A percentile compares a stretch with the other conserved stretches of the same genome.
Conservation (phyloP, 2,797 vertebrate species). For the Pampus argenteus region DNA sequence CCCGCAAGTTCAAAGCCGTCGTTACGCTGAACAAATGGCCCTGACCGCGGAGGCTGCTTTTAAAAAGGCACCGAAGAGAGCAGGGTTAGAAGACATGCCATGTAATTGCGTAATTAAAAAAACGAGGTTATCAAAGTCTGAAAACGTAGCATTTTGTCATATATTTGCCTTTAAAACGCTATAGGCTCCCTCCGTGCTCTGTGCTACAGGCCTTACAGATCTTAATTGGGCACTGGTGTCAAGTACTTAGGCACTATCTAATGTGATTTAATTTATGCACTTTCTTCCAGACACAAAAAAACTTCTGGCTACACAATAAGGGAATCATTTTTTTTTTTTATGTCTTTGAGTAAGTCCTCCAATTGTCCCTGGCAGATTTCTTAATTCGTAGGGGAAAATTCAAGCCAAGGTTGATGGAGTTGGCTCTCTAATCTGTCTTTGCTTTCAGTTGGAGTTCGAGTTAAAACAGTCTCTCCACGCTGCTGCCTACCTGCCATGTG, state of each 20-base stretch:
- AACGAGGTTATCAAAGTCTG: slow-evolving; percentile 68
- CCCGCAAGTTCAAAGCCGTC: slow-evolving; percentile 76
- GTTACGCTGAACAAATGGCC: slow-evolving; percentile 72
- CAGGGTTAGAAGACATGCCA: slow-evolving; percentile 41
- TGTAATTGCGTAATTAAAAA: slow-evolving; percentile 70
- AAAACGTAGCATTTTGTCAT: slow-evolving; percentile 47
- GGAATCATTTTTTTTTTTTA: slow-evolving; percentile 35
- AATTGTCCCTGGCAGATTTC: too few relatives aligned
- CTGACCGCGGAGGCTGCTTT: slow-evolving; percentile 53
- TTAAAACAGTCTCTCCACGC: slow-evolving; percentile 18
- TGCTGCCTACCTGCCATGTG: slow-evolving; percentile 52
- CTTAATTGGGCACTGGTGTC: slow-evolving; percentile 62
- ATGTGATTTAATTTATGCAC: slow-evolving; percentile 62
- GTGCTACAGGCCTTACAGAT: slow-evolving; percentile 32
- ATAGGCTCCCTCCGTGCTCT: slow-evolving; percentile 28
- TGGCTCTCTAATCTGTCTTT: slow-evolving; percentile 43
- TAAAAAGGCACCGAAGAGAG: slow-evolving; percentile 65
- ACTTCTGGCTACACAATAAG: slow-evolving; percentile 20
- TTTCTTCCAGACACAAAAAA: slow-evolving; percentile 53
- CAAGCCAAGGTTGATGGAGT: slow-evolving; percentile 45
- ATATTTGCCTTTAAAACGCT: slow-evolving; percentile 59
- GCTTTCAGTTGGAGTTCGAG: slow-evolving; percentile 11
- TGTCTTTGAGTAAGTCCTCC: too few relatives aligned
- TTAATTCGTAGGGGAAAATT: slow-evolving; percentile 38
- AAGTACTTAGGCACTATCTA: slow-evolving; percentile 53